A percentile compares a stretch with the other conserved stretches of the same genome.
Evolutionary conservation across 2,797 vertebrate genomes (phyloP).

Genomic region (Natrix natrix): DNA sequence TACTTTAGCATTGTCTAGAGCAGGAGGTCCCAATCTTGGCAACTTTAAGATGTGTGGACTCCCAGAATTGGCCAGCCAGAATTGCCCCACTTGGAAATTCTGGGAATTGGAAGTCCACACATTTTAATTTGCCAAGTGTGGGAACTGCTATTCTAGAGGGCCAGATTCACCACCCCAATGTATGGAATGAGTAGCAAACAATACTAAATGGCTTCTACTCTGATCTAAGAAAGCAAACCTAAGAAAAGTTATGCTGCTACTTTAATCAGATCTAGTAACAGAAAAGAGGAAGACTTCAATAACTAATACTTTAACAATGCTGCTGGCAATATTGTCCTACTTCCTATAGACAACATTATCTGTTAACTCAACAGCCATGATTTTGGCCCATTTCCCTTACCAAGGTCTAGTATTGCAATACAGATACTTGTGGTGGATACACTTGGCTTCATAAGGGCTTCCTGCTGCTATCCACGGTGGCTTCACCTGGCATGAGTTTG

Average conservation of each 20-base stretch:
- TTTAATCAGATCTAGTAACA: not conserved
- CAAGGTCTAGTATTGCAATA: constrained; percentile 79
- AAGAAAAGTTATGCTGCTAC: not conserved
- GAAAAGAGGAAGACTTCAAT: not conserved
- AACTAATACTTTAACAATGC: not conserved
- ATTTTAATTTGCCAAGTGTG: not conserved
- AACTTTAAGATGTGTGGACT: not conserved
- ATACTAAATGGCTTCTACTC: not conserved
- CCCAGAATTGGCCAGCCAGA: not conserved
- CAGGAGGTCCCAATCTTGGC: not conserved
- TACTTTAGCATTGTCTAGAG: not conserved
- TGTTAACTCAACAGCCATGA: not conserved
- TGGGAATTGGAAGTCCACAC: not conserved
- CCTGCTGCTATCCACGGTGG: constrained; percentile 67
- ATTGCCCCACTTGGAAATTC: not conserved
- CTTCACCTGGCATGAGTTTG: not conserved
- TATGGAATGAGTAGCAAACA: not conserved
- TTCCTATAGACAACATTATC: not conserved
- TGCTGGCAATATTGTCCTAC: not conserved
- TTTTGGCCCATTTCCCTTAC: constrained; percentile 55
- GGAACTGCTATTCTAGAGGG: not conserved
- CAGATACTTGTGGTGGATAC: constrained; percentile 77
- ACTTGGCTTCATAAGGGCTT: constrained; percentile 68
- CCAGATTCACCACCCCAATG: not conserved
- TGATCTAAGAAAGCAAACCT: not conserved